Percentiles rank a stretch among this genome's conserved stretches.
phyloP scores from a whole-genome alignment of 2,113 vertebrate species.

The Ellobius talpinus region DNA sequence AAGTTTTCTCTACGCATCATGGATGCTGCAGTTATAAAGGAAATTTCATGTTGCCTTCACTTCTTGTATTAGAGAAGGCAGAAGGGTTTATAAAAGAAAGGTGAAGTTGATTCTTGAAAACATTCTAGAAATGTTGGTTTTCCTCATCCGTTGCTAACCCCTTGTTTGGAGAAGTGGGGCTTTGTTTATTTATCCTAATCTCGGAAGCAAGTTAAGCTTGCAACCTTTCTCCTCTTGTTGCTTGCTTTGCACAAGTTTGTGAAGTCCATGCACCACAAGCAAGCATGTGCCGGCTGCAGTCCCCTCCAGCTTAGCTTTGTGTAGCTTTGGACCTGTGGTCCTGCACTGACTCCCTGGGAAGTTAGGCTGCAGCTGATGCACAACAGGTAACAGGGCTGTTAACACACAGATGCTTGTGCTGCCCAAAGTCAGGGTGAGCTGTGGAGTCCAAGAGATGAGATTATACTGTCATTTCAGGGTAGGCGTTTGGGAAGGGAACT shows the following conservation, averaged over 20 bases:
- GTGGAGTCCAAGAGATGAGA: neutral
- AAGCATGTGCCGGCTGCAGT: neutral
- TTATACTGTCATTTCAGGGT: neutral
- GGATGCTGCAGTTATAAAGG: neutral
- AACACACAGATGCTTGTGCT: neutral
- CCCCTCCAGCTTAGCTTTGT: slow-evolving; percentile 23
- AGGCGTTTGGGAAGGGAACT: neutral
- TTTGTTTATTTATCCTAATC: neutral
- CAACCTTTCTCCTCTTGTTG: neutral
- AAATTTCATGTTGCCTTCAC: neutral
- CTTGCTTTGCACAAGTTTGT: neutral
- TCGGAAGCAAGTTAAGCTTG: slow-evolving; percentile 1
- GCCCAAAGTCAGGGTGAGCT: neutral
- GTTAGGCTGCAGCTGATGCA: neutral
- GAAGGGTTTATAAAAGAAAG: neutral
- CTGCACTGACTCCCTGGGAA: neutral
- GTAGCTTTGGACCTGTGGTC: neutral
- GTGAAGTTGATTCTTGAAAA: neutral
- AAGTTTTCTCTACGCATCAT: slow-evolving; percentile 7
- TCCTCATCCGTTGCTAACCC: neutral
- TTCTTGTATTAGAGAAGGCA: neutral
- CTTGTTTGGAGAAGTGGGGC: neutral
- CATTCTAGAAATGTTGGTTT: neutral
- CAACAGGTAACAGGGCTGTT: neutral
- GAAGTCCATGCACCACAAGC: neutral